Evolutionary conservation across 2,113 vertebrate genomes (phyloP).

Genomic region (Antechinus stuartii): DNA sequence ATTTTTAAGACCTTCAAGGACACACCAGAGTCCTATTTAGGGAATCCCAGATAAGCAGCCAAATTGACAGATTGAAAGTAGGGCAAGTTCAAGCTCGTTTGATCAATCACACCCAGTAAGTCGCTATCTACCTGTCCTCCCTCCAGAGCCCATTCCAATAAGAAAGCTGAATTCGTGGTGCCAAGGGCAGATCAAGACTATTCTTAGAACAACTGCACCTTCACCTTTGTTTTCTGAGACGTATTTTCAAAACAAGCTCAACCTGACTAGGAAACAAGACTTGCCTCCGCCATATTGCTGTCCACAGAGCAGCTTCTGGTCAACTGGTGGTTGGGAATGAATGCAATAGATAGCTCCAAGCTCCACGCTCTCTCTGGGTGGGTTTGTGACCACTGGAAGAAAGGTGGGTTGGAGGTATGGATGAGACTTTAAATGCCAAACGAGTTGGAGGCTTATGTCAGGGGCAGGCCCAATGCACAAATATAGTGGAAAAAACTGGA

Average conservation of each 20-base stretch:
- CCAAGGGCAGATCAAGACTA: not conserved
- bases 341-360: not conserved
- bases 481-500: not conserved
- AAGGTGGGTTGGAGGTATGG: not conserved
- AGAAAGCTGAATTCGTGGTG: not conserved
- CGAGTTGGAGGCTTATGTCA: not conserved
- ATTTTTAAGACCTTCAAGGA: not conserved
- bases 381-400: not conserved
- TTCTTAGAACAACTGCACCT: not conserved
- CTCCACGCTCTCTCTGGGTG: not conserved
- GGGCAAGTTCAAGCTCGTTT: conserved; percentile 24
- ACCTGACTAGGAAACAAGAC: not conserved
- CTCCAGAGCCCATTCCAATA: not conserved
- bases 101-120: not conserved
- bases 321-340: not conserved
- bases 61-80: not conserved
- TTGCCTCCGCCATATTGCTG: not conserved
- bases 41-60: not conserved
- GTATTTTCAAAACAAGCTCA: not conserved
- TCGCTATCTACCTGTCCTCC: not conserved
- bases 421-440: not conserved
- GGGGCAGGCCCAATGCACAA: not conserved
- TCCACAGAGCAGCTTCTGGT: not conserved
- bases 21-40: not conserved
- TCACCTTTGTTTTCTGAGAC: not conserved